These are phyloP conservation scores for Orthonyx spaldingii DNA, from an alignment of 2,113 vertebrate genomes.

Conservation along the genomic window DNA sequence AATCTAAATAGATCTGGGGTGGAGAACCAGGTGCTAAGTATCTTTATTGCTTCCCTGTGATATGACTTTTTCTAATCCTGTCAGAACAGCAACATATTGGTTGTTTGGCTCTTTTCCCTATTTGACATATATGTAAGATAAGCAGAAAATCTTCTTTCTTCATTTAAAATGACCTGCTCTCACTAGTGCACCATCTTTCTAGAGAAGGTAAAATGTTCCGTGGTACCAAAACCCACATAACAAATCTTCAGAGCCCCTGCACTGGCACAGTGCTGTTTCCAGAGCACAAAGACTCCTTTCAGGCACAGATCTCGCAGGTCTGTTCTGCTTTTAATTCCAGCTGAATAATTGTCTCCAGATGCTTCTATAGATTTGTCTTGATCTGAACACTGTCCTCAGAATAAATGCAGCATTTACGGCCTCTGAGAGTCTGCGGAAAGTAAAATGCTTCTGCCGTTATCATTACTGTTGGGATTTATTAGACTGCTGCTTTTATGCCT, in stretches of 20 bases:
- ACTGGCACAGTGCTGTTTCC: not conserved
- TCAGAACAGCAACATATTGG: not conserved
- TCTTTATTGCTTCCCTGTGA: not conserved
- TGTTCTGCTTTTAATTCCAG: not conserved
- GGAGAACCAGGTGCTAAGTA: not conserved
- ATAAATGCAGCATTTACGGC: not conserved
- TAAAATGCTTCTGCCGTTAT: not conserved
- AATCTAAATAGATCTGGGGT: not conserved
- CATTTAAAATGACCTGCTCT: not conserved
- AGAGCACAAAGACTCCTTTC: not conserved
- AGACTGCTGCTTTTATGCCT: constrained; percentile 18
- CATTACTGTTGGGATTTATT: not conserved
- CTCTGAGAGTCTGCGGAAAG: not conserved
- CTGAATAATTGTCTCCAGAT: constrained; percentile 20
- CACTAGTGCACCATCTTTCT: not conserved
- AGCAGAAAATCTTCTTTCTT: not conserved
- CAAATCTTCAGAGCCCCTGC: not conserved
- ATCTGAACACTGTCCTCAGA: not conserved
- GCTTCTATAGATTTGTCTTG: not conserved
- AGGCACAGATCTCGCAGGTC: not conserved
- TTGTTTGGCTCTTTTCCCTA: not conserved
- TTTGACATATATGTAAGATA: not conserved
- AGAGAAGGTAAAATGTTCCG: not conserved
- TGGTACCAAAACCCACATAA: not conserved
- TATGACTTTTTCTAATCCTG: not conserved